Conservation (phyloP, 2,797 vertebrate genomes). For the Falco naumanni region DNA sequence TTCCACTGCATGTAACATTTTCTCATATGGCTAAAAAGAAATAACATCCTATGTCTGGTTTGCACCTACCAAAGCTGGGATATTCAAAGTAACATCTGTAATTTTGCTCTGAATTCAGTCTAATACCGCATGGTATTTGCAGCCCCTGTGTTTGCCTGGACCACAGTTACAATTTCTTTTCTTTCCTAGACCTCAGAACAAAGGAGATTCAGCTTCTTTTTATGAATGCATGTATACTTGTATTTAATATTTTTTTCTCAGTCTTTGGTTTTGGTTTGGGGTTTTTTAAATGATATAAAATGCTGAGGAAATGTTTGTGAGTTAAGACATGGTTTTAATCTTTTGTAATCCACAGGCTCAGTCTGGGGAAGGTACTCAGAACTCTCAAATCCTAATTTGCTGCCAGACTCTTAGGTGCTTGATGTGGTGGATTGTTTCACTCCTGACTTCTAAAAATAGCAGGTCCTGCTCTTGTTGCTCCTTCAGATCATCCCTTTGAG, state of each 20-base stretch:
- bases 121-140: neutral
- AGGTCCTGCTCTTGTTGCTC: neutral
- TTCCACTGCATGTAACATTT: constrained; percentile 62
- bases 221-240: neutral
- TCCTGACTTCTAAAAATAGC: constrained; percentile 43
- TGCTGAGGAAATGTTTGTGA: neutral
- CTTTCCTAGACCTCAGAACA: neutral
- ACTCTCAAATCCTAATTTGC: neutral
- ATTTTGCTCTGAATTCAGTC: neutral
- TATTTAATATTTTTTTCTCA: neutral
- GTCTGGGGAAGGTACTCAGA: neutral
- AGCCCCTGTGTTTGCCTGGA: neutral
- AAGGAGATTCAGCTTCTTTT: neutral
- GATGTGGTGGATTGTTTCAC: constrained; percentile 25
- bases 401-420: constrained; percentile 15
- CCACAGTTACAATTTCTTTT: neutral
- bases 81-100: constrained; percentile 33
- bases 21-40: constrained; percentile 53
- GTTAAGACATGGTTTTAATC: neutral
- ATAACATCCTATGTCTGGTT: constrained; percentile 39
- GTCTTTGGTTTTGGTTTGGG: neutral
- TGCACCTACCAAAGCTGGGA: constrained; percentile 53
- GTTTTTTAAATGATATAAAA: neutral
- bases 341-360: neutral
- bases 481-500: neutral